Base-by-base conservation (phyloP, 2,888 invertebrate species). In the Pachycephus smyrnensis region DNA sequence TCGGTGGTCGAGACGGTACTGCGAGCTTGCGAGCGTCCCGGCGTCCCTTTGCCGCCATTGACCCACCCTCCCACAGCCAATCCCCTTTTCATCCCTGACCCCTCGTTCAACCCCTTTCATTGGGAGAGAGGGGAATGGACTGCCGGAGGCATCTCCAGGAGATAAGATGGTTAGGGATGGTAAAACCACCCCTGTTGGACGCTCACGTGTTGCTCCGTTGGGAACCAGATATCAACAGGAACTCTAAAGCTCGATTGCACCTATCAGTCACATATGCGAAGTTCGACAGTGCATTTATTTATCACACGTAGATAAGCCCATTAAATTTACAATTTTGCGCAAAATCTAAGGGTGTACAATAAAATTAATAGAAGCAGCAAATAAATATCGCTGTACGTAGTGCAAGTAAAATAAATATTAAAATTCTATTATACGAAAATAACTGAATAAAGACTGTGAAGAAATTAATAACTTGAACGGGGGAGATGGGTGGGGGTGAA, bases 1-100 rank as follows among this genome's bases (percentile, higher is more conserved):
- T 83, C 87, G 88, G 84, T 86, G 86, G 89, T 88, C 89, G 87
- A 88, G 88, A 87, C 87, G 88, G 86, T 88, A 91, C 91, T 91
- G 90, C 84, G 85, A 88, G 85, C 77, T 78, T 73, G 78, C 73
- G 35, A 37, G 73, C 85, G 85, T 86, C 88, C 87, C 87, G 87
- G 86, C 88, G 85, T 88, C 86, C 87, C 88, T 87, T 84, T 84
- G 83, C 86, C 86, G 85, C 86, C 87, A 89, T 89, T 89, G 89
- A 89, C 89, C 89, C 84, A 81, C 73, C 83, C 82, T 83, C 82
- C 81, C 79, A 76, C 84, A 82, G 79, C 85, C 87, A 88, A 86
- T 87, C 83, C 77, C 79, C 80, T 84, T 33, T 71, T 23, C 71
- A 33, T 33, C 32, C 71, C 71, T 23, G 32, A 71, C 32, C 31